Base-by-base conservation (phyloP, 2,888 invertebrate species). In the Euspilapteryx auroguttella region DNA sequence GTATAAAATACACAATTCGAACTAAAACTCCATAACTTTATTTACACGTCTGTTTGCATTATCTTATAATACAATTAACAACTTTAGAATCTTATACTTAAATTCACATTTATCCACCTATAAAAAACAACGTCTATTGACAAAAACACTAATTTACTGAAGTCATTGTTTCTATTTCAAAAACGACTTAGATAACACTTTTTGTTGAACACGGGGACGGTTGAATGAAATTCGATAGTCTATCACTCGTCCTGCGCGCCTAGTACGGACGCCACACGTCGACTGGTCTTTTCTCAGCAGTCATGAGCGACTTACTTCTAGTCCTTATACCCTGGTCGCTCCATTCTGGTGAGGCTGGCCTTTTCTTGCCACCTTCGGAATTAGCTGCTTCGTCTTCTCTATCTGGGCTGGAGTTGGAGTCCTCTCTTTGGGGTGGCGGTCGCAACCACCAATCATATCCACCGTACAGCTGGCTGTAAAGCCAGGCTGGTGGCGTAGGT, bases 231-330 rank as follows among this genome's bases (percentile, higher is more conserved):
- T 17, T 17, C 8, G 8, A 17, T 17, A 17, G 17, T 12, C 8
- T 15, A 32, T 25, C 37, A 54, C 50, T n/a, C n/a, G n/a, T n/a
- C n/a, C n/a, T n/a, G n/a, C n/a, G n/a, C n/a, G n/a, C n/a, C n/a
- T n/a, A 88, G 59, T 88, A 88, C 10, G 88, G 88, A 47, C 88
- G 80, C 88, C 88, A 88, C 32, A 88, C 87, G 47, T 87, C 87
- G n/a, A 83, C 78, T 31, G 83, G 78, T 49, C 58, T 65, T 37
- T 68, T 69, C 32, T 75, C 75, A 2, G 71, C 51, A 3, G 69
- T 59, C 21, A 65, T 58, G 12, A 73, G 47, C 1, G 69, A 55
- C 45, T 73, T 73, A 37, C 69, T 71, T 12, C 75, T 61, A 21
- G 71, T 66, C 37, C 68, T 50, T 12, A 66, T 54, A n/a, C n/a